Percentiles rank a stretch among this genome's conserved stretches.
These are phyloP conservation scores for Ennomos fuscantarius DNA, from an alignment of 2,888 invertebrate genomes.

Conservation along the genomic window DNA sequence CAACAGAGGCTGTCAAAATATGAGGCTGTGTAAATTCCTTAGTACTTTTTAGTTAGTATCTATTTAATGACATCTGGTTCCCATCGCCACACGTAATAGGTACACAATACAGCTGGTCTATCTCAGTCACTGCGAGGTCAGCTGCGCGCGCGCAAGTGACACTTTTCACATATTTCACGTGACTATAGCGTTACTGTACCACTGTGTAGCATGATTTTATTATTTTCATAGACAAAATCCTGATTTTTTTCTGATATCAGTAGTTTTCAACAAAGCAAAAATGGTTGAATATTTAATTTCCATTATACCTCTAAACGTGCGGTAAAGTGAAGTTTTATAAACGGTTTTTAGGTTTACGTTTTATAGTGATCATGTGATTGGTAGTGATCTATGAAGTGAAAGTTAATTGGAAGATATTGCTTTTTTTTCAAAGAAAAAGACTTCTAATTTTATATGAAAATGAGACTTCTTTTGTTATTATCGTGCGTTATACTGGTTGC, in stretches of 20 bases:
- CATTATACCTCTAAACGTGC: too few species aligned
- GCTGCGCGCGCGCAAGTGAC: constrained; percentile 50
- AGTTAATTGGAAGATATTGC: neutral
- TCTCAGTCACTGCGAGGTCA: constrained; percentile 62
- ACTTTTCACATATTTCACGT: constrained; percentile 30
- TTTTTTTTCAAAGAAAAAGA: constrained; percentile 9
- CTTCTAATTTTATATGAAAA: constrained; percentile 2
- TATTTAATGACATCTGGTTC: constrained; percentile 23
- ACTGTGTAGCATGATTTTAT: too few species aligned
- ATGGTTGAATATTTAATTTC: too few species aligned
- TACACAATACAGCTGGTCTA: constrained; percentile 48
- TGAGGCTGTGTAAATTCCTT: constrained; percentile 23
- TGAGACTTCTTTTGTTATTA: constrained; percentile 36
- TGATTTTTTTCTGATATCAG: too few species aligned
- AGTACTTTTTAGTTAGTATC: neutral
- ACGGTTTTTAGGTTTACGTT: too few species aligned
- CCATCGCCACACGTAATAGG: constrained; percentile 44
- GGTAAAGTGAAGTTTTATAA: too few species aligned
- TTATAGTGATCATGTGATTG: too few species aligned
- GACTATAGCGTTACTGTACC: constrained; percentile 11
- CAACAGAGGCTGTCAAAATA: too few species aligned
- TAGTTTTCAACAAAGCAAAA: too few species aligned
- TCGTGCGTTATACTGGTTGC: constrained; percentile 41
- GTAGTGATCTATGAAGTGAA: neutral
- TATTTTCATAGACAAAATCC: too few species aligned